Evolutionary conservation across 2,797 vertebrate species (phyloP).

Genomic region (Momotus momota): DNA sequence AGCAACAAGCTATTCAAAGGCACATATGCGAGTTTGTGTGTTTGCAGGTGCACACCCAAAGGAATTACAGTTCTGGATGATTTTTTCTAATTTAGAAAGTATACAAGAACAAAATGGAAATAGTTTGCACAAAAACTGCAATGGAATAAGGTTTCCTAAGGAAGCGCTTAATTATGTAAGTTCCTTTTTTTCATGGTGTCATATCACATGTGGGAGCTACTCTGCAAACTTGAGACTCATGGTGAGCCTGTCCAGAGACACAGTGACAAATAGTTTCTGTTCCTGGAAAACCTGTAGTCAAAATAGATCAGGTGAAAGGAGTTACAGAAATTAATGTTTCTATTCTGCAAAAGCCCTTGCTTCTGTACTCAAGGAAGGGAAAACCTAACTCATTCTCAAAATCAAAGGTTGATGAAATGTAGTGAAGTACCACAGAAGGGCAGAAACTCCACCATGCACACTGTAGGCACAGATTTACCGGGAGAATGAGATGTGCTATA

Average conservation of each 20-base stretch:
- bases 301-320: background rate
- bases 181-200: background rate
- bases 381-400: background rate
- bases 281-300: background rate
- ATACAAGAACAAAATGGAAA: background rate
- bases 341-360: background rate
- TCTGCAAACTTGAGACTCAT: background rate
- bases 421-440: background rate
- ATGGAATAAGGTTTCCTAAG: background rate
- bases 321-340: background rate
- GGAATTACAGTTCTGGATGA: background rate
- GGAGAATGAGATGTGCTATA: background rate
- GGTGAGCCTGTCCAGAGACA: background rate
- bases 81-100: background rate
- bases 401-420: background rate
- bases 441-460: background rate
- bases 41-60: constrained; percentile 34
- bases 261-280: background rate
- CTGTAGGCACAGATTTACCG: background rate
- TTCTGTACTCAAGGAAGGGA: background rate
- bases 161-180: background rate
- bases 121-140: background rate
- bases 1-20: background rate
- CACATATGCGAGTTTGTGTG: background rate
- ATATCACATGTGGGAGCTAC: background rate